These are phyloP conservation scores for Pseudomyrmex dendroicus DNA, from an alignment of 1,140 invertebrate genomes.

Conservation along the genomic window DNA sequence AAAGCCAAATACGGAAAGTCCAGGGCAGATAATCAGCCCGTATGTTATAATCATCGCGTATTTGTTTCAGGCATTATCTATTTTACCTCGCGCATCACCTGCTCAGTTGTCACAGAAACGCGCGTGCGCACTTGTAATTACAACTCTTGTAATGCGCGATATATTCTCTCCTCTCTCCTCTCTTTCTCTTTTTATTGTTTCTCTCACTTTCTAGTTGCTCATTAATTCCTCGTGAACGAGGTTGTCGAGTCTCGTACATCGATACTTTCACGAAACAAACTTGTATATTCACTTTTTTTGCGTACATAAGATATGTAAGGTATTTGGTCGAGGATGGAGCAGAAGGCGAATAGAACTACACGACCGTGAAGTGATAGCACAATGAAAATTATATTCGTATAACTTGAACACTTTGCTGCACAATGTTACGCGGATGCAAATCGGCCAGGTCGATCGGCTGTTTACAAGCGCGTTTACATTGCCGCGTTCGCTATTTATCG, in stretches of 20 bases:
- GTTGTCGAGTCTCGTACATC: not conserved
- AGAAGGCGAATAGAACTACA: no score
- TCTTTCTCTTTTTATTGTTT: constrained; percentile 5
- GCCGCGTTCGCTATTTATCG: no score
- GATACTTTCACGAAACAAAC: constrained; percentile 11
- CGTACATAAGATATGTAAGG: not conserved
- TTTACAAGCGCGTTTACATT: no score
- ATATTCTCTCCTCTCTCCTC: not conserved
- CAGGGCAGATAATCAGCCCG: constrained; percentile 82
- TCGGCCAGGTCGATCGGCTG: no score
- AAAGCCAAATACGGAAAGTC: constrained; percentile 82
- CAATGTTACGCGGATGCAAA: no score
- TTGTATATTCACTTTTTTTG: not conserved
- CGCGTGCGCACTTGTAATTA: constrained; percentile 62
- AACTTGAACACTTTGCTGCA: no score
- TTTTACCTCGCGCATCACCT: constrained; percentile 79
- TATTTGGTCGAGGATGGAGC: no score
- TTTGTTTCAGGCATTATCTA: constrained; percentile 83
- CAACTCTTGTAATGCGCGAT: constrained; percentile 32
- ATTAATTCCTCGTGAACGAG: constrained; percentile 32
- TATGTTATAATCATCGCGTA: constrained; percentile 82
- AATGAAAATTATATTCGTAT: no score
- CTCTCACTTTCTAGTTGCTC: constrained; percentile 35
- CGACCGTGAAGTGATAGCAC: no score
- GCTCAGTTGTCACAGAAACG: constrained; percentile 75